These are phyloP conservation scores for Synergus laeviventris DNA, from an alignment of 2,888 invertebrate species.

Conservation along the genomic window DNA sequence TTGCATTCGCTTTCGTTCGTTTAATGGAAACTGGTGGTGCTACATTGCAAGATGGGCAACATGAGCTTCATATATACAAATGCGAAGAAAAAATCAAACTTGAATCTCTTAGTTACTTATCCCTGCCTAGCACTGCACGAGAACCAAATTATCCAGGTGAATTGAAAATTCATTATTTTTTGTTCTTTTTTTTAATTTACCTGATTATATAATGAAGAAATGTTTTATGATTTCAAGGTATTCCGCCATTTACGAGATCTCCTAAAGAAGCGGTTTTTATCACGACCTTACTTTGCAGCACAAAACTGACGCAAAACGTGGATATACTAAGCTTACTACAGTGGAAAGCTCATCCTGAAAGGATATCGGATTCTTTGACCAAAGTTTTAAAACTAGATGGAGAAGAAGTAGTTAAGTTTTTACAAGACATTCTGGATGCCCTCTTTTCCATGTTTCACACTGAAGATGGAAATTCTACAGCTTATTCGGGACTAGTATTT, in stretches of 20 bases:
- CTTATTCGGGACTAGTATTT: slow-evolving; percentile 93
- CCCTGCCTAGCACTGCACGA: slow-evolving; percentile 73
- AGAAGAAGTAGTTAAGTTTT: slow-evolving; percentile 95
- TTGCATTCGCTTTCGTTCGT: slow-evolving; percentile 93
- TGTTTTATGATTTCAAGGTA: slow-evolving; percentile 55
- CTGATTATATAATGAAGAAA: background rate
- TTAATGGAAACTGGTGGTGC: slow-evolving; percentile 95
- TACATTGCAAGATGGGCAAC: slow-evolving; percentile 90
- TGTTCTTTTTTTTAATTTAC: background rate
- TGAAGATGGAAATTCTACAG: slow-evolving; percentile 93
- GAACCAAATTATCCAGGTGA: slow-evolving; percentile 69
- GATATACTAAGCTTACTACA: slow-evolving; percentile 92
- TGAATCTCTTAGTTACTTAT: slow-evolving; percentile 78
- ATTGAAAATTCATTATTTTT: background rate
- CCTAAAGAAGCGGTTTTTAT: slow-evolving; percentile 90
- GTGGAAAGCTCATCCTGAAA: slow-evolving; percentile 93
- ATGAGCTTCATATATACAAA: slow-evolving; percentile 94
- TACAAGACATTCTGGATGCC: slow-evolving; percentile 95
- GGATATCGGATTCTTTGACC: slow-evolving; percentile 90
- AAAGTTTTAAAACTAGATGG: slow-evolving; percentile 88
- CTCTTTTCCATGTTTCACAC: slow-evolving; percentile 95
- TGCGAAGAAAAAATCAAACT: slow-evolving; percentile 89
- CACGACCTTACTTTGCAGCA: slow-evolving; percentile 92
- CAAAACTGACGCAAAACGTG: slow-evolving; percentile 97
- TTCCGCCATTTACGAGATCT: slow-evolving; percentile 83